Evolutionary conservation across 2,113 vertebrate species (phyloP).

Genomic region (Pollachius pollachius): DNA sequence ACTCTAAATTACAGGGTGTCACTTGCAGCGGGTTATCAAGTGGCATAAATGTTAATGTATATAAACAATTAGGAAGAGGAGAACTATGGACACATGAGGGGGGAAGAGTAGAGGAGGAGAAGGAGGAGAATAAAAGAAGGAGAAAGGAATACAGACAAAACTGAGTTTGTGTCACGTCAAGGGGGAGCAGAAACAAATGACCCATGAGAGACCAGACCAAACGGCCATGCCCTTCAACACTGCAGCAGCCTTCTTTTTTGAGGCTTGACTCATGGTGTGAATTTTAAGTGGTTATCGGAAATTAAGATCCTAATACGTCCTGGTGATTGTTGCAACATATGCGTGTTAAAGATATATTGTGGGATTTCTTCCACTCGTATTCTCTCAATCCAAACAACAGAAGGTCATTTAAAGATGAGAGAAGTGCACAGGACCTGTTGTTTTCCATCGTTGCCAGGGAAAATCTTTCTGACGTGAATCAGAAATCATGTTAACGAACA

Average conservation of each 20-base stretch:
- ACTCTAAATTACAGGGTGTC: constrained; percentile 99
- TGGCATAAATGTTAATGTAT: constrained; percentile 96
- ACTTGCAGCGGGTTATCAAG: constrained; percentile 89
- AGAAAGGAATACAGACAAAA: not conserved
- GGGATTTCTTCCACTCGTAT: not conserved
- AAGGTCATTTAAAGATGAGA: too few relatives aligned
- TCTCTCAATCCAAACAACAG: not conserved
- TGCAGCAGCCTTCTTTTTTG: too few relatives aligned
- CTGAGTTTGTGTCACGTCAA: not conserved
- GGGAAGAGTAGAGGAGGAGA: constrained; percentile 9
- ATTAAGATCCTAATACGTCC: too few relatives aligned
- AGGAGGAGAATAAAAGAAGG: constrained; percentile 60
- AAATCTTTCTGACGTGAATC: too few relatives aligned
- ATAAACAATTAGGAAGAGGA: constrained; percentile 89
- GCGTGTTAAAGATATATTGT: not conserved
- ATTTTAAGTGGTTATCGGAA: too few relatives aligned
- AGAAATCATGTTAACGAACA: too few relatives aligned
- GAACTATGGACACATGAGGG: constrained; percentile 24
- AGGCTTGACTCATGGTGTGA: too few relatives aligned
- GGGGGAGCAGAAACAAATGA: constrained; percentile 6
- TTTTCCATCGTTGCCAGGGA: too few relatives aligned
- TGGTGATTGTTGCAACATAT: not conserved
- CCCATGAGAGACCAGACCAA: too few relatives aligned
- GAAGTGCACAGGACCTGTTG: too few relatives aligned
- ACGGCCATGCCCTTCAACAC: too few relatives aligned